A percentile compares a stretch with the other conserved stretches of the same genome.
These are phyloP conservation scores for Uropetala carovei DNA, from an alignment of 2,888 invertebrate genomes.

Conservation along the genomic window DNA sequence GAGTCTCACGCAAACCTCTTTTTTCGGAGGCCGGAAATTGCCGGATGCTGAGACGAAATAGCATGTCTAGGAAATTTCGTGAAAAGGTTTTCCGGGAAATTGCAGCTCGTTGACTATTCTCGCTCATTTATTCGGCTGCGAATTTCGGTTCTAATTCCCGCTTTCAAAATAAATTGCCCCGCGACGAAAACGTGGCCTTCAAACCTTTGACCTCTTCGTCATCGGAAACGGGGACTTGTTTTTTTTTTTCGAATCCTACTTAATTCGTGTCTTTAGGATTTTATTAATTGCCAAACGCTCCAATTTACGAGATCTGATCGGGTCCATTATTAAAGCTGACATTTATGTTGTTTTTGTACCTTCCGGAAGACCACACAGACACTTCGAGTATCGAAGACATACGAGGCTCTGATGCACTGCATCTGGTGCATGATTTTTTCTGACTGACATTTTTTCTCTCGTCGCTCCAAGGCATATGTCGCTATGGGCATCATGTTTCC, in stretches of 20 bases:
- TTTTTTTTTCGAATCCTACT: too few species aligned
- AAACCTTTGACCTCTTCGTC: not conserved
- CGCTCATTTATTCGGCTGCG: not conserved
- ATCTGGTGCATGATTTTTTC: not conserved
- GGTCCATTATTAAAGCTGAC: slow-evolving; percentile 7
- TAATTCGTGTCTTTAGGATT: not conserved
- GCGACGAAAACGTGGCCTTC: not conserved
- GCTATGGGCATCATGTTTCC: not conserved
- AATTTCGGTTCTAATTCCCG: not conserved
- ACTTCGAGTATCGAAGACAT: not conserved
- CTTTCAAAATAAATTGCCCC: not conserved
- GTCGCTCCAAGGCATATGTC: not conserved
- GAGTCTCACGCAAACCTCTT: not conserved
- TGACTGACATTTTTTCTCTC: not conserved
- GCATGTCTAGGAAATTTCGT: not conserved
- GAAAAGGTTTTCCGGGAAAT: not conserved
- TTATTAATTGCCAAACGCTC: not conserved
- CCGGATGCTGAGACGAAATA: not conserved
- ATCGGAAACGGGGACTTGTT: too few species aligned
- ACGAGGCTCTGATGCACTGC: not conserved
- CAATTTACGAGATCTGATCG: not conserved
- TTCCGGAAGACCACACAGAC: not conserved
- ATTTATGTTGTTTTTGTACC: not conserved
- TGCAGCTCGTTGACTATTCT: not conserved
- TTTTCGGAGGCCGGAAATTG: slow-evolving; percentile 15